These are phyloP conservation scores for Thymelicus sylvestris DNA, from an alignment of 2,888 invertebrate genomes.

Conservation along the genomic window DNA sequence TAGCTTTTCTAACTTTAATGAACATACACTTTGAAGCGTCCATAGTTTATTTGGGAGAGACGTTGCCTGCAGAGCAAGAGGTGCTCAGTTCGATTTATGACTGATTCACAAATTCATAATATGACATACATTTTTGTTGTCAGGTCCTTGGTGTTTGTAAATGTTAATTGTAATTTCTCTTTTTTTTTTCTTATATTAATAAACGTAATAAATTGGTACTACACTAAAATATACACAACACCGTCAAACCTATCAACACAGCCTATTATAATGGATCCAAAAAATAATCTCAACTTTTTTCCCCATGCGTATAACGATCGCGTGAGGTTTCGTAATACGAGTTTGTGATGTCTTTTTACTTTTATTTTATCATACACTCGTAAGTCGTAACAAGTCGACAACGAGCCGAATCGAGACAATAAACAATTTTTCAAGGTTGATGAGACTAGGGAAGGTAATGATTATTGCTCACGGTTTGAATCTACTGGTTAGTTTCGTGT, in stretches of 20 bases:
- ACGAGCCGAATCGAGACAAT: conserved; percentile 80
- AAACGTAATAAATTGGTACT: background rate
- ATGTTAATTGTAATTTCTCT: too few species aligned
- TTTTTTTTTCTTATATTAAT: background rate
- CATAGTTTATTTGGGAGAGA: too few species aligned
- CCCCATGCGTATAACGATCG: conserved; percentile 57
- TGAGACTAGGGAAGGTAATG: conserved; percentile 75
- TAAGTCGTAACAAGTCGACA: conserved; percentile 79
- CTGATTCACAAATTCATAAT: too few species aligned
- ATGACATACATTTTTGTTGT: too few species aligned
- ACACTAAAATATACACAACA: conserved; percentile 10
- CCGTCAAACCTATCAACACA: conserved; percentile 43
- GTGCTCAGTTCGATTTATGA: too few species aligned
- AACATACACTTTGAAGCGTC: too few species aligned
- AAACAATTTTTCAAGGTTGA: conserved; percentile 78
- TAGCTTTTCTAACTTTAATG: background rate
- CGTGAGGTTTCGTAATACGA: conserved; percentile 75
- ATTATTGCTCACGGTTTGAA: conserved; percentile 73
- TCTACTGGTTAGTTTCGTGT: conserved; percentile 60
- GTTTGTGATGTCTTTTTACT: conserved; percentile 74
- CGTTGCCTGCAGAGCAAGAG: too few species aligned
- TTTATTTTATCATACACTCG: conserved; percentile 51
- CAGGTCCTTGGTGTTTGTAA: too few species aligned
- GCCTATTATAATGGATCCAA: conserved; percentile 52
- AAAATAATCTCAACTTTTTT: conserved; percentile 64